phyloP scores from a whole-genome alignment of 2,888 invertebrate genomes.

The Acleris emargana region DNA sequence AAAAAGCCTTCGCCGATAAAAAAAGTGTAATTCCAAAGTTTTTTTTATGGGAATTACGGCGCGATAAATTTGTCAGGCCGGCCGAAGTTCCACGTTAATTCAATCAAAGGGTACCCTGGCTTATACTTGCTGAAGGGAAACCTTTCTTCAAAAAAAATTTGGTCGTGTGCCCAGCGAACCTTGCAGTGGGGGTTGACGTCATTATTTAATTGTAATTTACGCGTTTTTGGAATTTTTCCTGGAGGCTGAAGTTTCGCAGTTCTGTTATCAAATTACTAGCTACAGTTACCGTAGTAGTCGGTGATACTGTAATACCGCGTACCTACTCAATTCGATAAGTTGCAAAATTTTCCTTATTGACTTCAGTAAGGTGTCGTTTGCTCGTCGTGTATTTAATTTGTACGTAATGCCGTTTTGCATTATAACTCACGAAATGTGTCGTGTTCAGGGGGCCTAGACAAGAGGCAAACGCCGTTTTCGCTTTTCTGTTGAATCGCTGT shows the following conservation, averaged over 20 bases:
- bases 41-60: conserved; percentile 65
- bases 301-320: too few relatives aligned
- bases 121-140: conserved; percentile 74
- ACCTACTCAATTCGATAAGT: too few relatives aligned
- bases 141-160: conserved; percentile 42
- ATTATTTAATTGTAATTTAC: conserved; percentile 34
- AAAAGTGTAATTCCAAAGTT: conserved; percentile 66
- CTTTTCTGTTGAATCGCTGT: too few relatives aligned
- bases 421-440: too few relatives aligned
- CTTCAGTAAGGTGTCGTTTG: too few relatives aligned
- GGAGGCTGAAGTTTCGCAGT: conserved; percentile 10
- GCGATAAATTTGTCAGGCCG: conserved; percentile 74
- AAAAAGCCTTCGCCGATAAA: conserved; percentile 52
- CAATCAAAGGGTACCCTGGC: conserved; percentile 71
- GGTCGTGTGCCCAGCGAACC: conserved; percentile 19
- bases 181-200: conserved; percentile 26
- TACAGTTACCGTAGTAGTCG: neutral
- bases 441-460: too few relatives aligned
- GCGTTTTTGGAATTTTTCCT: conserved; percentile 8
- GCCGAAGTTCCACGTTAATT: conserved; percentile 78
- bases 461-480: too few relatives aligned
- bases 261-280: neutral
- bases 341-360: too few relatives aligned
- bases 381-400: too few relatives aligned
- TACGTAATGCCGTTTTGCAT: too few relatives aligned